Base-by-base conservation (phyloP, 2,888 invertebrate genomes). In the Ichneumon xanthorius region DNA sequence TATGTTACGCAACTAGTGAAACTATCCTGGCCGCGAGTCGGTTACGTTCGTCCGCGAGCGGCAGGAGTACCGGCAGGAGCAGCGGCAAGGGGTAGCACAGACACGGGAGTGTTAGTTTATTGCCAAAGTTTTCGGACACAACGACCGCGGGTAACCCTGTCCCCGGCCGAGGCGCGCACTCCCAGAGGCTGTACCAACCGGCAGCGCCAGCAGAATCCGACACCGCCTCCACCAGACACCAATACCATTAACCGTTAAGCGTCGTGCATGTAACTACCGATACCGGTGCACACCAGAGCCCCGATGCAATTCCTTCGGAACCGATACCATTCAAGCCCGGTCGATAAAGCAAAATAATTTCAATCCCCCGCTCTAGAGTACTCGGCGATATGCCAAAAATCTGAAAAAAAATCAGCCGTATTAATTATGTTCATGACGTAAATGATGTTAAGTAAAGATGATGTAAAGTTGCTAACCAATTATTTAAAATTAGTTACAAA, bases 41-140 rank as follows among this genome's bases (percentile, higher is more conserved):
- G 87, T 90, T 91, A 89, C 90, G 89, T 90, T 91, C 89, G 89
- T 89, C 88, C 87, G 88, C 70, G 82, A 79, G 76, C 71, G 53
- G 58, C 55, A 78, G 68, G 71, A 80, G 65, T 58, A 72, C 65
- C 78, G 67, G 40, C 65, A 73, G 75, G 48, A 71, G 19, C 40
- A 77, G 77, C 71, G 53, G 67, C 55, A 78, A 78, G 63, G 71
- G 76, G 58, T 58, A 72, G 50, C 48, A 68, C 71, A 33, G 65
- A 11, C 53, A 77, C 67, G 89, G 88, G 90, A 90, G 91, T 91
- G 92, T 93, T 93, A 93, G 93, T 93, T 93, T 93, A 94, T 93
- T 93, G 94, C 94, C 94, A 94, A 94, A 93, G 93, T 93, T 93
- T 94, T 93, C 90, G 93, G 93, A 93, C 91, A 93, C 93, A 93